phyloP scores from a whole-genome alignment of 2,797 vertebrate genomes.

The Amblyraja radiata region DNA sequence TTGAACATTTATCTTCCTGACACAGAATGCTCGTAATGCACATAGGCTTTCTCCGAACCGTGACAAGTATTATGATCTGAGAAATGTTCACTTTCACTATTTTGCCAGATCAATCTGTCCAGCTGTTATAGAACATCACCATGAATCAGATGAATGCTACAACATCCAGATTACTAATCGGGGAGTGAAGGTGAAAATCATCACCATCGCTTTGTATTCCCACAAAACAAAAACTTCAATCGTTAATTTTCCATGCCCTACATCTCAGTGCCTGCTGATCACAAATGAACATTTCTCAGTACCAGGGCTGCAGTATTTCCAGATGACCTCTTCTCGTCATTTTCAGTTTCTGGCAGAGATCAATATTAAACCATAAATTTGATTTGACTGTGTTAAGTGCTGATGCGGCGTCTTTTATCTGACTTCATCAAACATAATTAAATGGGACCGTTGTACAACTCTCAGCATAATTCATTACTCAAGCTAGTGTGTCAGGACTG shows the following conservation, averaged over 20 bases:
- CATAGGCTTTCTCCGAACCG: neutral
- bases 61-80: neutral
- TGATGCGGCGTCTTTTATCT: neutral
- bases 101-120: neutral
- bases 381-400: neutral
- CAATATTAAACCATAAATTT: neutral
- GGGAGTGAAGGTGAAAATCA: neutral
- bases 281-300: neutral
- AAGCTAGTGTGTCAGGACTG: neutral
- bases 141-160: neutral
- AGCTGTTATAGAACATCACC: neutral
- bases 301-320: neutral
- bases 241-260: neutral
- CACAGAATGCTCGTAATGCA: neutral
- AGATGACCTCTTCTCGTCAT: neutral
- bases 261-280: neutral
- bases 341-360: neutral
- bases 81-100: neutral
- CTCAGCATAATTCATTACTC: neutral
- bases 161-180: neutral
- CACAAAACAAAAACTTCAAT: neutral
- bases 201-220: neutral
- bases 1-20: neutral
- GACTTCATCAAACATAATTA: slow-evolving; percentile 12
- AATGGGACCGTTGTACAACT: neutral